Conservation (phyloP, 92 coral and sea anemone species). For the Parazoanthus darwini region DNA sequence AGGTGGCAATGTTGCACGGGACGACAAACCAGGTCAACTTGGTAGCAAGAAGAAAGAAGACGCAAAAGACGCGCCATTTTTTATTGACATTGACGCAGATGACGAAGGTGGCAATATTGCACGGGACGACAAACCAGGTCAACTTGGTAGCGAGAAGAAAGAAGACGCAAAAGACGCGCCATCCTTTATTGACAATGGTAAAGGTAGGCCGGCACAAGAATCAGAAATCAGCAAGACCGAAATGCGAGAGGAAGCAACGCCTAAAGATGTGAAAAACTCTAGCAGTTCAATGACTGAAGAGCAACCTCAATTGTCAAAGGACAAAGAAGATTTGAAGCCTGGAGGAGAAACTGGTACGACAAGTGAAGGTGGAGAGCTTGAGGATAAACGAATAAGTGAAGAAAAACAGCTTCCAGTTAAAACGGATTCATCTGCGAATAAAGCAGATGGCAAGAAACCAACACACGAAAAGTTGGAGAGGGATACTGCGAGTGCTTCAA, state of each 20-base stretch:
- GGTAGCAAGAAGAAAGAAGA: too few species aligned
- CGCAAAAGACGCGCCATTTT: too few species aligned
- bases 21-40: too few species aligned
- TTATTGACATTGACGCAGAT: background rate
- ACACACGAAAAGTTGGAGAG: background rate
- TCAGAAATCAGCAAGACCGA: background rate
- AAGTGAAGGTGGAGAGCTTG: background rate
- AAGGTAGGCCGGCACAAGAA: too few species aligned
- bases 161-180: too few species aligned
- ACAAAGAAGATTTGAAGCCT: background rate
- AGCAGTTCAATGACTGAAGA: background rate
- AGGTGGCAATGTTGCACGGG: too few species aligned
- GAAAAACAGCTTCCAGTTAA: background rate
- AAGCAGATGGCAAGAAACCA: background rate
- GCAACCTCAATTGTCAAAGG: background rate
- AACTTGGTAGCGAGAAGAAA: too few species aligned
- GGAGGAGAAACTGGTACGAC: background rate
- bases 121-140: too few species aligned
- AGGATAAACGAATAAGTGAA: background rate
- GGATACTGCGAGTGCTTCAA: background rate
- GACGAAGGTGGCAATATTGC: too few species aligned
- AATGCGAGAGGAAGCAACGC: background rate
- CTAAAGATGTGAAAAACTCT: too few species aligned
- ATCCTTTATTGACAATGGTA: too few species aligned
- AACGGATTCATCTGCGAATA: background rate